phyloP scores from a whole-genome alignment of 1,140 invertebrate species.

The Platyura marginata region DNA sequence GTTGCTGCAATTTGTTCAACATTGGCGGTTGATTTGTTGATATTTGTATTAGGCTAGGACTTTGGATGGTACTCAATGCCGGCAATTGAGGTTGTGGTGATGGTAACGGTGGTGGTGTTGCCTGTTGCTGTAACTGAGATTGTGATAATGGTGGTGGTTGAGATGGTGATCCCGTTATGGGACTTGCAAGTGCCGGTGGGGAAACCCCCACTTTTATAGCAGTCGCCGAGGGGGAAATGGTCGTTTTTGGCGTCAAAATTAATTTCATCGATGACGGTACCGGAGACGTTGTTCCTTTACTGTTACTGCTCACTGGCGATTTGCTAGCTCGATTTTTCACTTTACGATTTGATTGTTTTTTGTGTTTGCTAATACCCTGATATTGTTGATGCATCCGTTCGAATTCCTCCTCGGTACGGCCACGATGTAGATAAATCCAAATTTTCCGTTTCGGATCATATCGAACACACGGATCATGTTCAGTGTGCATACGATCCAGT shows the following conservation, averaged over 20 bases:
- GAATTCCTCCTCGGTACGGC: constrained; percentile 57
- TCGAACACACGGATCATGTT: constrained; percentile 76
- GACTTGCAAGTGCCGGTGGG: background rate
- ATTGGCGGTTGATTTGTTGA: background rate
- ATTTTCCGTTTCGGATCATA: constrained; percentile 76
- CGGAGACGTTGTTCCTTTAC: background rate
- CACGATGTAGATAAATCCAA: constrained; percentile 79
- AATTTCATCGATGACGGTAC: background rate
- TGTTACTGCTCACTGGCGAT: background rate
- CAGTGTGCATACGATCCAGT: constrained; percentile 71
- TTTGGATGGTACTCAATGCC: constrained; percentile 1
- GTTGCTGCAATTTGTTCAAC: background rate
- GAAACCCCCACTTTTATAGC: background rate
- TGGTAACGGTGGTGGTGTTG: background rate
- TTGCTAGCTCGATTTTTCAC: constrained; percentile 1
- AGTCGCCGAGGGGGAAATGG: background rate
- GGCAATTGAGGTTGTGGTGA: background rate
- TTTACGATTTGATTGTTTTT: constrained; percentile 16
- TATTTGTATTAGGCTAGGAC: background rate
- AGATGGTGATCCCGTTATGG: background rate
- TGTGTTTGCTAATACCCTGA: constrained; percentile 17
- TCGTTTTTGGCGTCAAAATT: background rate
- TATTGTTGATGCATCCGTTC: constrained; percentile 34
- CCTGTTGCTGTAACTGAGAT: background rate
- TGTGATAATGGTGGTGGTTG: background rate